phyloP scores from a whole-genome alignment of 2,113 vertebrate species.

The Hippolais icterina region DNA sequence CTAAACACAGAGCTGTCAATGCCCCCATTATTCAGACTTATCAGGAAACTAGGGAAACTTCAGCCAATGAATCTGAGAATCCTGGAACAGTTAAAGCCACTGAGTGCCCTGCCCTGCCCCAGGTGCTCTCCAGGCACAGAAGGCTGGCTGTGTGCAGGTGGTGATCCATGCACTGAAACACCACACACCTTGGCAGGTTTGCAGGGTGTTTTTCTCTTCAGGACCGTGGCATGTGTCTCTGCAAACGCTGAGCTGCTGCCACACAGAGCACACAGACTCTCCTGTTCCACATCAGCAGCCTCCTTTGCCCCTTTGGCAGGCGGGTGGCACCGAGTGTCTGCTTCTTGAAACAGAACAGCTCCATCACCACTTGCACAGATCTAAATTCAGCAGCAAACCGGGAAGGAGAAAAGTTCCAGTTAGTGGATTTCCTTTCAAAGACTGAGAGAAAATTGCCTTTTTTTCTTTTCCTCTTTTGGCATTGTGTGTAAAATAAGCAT shows the following conservation, averaged over 20 bases:
- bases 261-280: neutral
- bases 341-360: neutral
- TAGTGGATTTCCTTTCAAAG: neutral
- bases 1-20: neutral
- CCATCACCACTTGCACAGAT: neutral
- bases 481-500: neutral
- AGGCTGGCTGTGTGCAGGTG: neutral
- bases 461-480: neutral
- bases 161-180: neutral
- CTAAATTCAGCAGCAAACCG: neutral
- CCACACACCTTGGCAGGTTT: neutral
- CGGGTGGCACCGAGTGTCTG: neutral
- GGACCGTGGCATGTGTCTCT: neutral
- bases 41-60: rapidly evolving
- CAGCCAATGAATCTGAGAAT: neutral
- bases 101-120: rapidly evolving
- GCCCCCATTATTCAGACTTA: neutral
- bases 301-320: neutral
- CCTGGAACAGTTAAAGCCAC: neutral
- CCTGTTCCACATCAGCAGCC: neutral
- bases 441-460: neutral
- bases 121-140: neutral
- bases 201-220: neutral
- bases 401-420: neutral
- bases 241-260: neutral